Conservation (phyloP, 2,888 invertebrate genomes). For the Orchestes rusci region DNA sequence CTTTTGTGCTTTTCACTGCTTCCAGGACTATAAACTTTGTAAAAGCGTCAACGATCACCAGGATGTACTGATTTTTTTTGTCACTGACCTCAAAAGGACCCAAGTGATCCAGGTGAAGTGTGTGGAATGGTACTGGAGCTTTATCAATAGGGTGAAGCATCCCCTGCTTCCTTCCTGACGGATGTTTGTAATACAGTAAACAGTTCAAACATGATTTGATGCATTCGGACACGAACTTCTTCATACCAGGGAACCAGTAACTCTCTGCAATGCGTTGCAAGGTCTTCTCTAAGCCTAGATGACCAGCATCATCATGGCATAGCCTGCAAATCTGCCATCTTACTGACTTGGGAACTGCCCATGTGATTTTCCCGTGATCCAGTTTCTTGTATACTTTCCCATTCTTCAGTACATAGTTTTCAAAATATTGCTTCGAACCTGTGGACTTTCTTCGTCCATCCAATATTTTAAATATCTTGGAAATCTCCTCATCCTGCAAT, state of each 20-base stretch:
- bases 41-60: conserved; percentile 8
- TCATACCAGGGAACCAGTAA: conserved; percentile 11
- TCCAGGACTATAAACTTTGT: conserved; percentile 12
- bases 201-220: conserved; percentile 7
- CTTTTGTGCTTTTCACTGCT: conserved; percentile 13
- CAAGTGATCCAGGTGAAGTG: conserved; percentile 4
- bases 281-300: conserved; percentile 8
- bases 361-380: too few relatives aligned
- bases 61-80: conserved; percentile 1
- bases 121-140: conserved; percentile 5
- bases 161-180: conserved; percentile 1
- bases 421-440: background rate
- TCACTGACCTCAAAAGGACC: conserved; percentile 1
- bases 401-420: background rate
- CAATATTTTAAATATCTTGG: background rate
- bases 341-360: too few relatives aligned
- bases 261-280: conserved; percentile 4
- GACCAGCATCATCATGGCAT: conserved; percentile 9
- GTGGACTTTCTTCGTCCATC: background rate
- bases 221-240: conserved; percentile 15
- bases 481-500: background rate
- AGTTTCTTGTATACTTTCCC: background rate
- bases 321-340: too few relatives aligned
- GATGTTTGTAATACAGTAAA: conserved; percentile 2
- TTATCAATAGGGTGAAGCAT: conserved; percentile 10